A percentile compares a stretch with the other conserved stretches of the same genome.
Evolutionary conservation across 2,113 vertebrate species (phyloP).

Genomic region (Lathamus discolor): DNA sequence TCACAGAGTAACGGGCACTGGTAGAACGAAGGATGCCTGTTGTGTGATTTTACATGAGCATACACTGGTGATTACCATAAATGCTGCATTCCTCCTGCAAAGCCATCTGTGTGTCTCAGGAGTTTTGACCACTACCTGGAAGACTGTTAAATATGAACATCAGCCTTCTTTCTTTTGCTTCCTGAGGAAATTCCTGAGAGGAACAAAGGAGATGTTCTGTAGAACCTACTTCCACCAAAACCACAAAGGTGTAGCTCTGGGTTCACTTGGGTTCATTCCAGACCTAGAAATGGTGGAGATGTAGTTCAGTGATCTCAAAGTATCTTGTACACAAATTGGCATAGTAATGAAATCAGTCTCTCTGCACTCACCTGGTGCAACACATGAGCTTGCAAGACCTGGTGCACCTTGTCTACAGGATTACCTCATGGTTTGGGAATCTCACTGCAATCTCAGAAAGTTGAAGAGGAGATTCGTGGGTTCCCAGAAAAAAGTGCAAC

Average conservation of each 20-base stretch:
- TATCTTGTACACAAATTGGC: neutral
- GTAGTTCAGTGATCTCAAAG: neutral
- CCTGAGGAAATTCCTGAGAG: neutral
- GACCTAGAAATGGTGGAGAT: neutral
- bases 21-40: neutral
- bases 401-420: accelerated
- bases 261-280: neutral
- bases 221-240: neutral
- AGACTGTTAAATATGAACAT: neutral
- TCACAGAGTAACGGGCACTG: neutral
- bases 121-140: neutral
- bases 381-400: neutral
- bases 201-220: neutral
- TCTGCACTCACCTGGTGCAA: neutral
- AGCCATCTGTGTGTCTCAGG: neutral
- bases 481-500: neutral
- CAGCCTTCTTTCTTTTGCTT: neutral
- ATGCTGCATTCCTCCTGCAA: neutral
- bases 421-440: neutral
- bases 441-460: neutral
- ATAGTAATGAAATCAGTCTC: neutral
- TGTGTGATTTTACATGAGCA: neutral
- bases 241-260: neutral
- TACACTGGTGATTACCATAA: neutral
- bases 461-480: neutral